Evolutionary conservation across 2,113 vertebrate genomes (phyloP), one percentile per base, ranked within the genome.

Genomic region (Protomyctophum bolini): DNA sequence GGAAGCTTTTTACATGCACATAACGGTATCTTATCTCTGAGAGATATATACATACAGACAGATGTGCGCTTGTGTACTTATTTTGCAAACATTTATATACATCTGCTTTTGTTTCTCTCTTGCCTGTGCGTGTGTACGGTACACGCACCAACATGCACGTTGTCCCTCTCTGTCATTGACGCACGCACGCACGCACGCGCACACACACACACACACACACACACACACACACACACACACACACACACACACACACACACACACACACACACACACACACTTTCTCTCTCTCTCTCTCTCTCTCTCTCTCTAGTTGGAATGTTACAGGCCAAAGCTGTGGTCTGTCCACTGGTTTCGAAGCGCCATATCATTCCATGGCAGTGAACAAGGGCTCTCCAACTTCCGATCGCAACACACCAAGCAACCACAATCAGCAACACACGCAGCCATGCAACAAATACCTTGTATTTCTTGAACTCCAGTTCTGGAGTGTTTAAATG

Each of bases 341-440:
- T 79, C 59, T 56, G 49, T 14, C 41, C 68, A 65, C 28, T 51
- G 49, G 54, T 21, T 58, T 14, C 47, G 10, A 3, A 29, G 15
- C 56, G 10, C 8, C 47, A n/a, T 49, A 58, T 49, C 54, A n/a
- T 70, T 70, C 56, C 33, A 55, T 5, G 55, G n/a, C 50, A 68
- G 46, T 72, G 56, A 72, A 52, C 62, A 64, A 28, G 28, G 56
- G 4, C 9, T 8, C 9, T 58, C 12, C 33, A 46, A 29, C 73
- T 58, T 70, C 8, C 4, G n/a, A 12, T 72, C 55, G 11, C 49
- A 63, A 70, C 70, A 45, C 62, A 57, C 45, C 52, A 9, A 49
- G 57, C 45, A 10, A 73, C 71, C 64, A 28, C 75, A 68, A 64
- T 66, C 76, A 68, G 41, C 68, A 70, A 66, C 68, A 66, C 66